Evolutionary conservation across 2,113 vertebrate genomes (phyloP).

Genomic region (Hippocampus mohnikei): DNA sequence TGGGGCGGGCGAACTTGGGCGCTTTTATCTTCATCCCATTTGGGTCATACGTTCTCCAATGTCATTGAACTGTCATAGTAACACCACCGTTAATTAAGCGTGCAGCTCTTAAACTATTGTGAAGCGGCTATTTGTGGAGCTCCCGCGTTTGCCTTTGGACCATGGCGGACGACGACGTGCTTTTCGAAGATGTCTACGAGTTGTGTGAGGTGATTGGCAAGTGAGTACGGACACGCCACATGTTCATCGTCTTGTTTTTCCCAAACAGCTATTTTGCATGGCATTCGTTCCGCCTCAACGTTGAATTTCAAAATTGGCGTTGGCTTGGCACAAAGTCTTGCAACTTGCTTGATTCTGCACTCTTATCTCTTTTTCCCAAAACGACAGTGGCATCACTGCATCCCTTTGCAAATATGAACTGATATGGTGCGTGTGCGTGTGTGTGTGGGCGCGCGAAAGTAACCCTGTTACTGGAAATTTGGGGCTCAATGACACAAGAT

Average conservation of each 20-base stretch:
- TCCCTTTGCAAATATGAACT: neutral
- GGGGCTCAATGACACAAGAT: conserved; percentile 10
- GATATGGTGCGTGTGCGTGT: no score
- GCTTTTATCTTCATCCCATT: neutral
- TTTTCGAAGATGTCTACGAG: conserved; percentile 98
- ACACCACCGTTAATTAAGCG: neutral
- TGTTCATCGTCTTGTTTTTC: neutral
- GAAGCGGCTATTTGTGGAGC: conserved; percentile 58
- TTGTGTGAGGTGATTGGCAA: conserved; percentile 98
- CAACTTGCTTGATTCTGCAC: neutral
- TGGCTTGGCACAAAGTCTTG: neutral
- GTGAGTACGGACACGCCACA: conserved; percentile 77
- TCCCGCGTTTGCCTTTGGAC: conserved; percentile 73
- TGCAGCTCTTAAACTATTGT: conserved; percentile 17
- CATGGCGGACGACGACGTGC: conserved; percentile 99
- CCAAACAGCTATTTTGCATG: neutral
- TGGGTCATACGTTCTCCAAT: neutral
- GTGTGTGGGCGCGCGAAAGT: neutral
- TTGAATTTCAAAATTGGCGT: neutral
- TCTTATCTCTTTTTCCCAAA: neutral
- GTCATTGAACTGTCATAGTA: neutral
- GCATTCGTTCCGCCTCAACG: neutral
- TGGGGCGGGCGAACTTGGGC: conserved; percentile 62
- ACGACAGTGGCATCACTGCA: neutral
- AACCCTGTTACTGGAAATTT: conserved; percentile 18